A percentile compares a stretch with the other conserved stretches of the same genome.
Conservation (phyloP, 2,797 vertebrate species). For the Rallus crepitans region DNA sequence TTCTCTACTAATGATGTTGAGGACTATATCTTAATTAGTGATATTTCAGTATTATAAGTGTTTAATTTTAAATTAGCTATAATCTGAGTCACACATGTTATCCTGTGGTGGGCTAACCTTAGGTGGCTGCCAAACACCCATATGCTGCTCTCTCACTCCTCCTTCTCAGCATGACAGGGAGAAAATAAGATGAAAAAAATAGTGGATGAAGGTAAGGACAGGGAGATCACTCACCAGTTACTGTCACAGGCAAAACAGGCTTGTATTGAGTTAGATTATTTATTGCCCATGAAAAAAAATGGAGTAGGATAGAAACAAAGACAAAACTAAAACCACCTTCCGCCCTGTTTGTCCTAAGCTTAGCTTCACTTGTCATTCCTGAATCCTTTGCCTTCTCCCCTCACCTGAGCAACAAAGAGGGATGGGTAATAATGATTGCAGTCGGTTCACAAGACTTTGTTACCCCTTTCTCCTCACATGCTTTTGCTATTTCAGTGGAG, state of each 20-base stretch:
- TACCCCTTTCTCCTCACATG: background rate
- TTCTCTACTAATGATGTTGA: background rate
- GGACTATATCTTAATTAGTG: background rate
- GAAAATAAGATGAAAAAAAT: background rate
- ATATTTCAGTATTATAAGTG: background rate
- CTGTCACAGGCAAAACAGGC: background rate
- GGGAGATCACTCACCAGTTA: background rate
- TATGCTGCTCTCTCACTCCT: background rate
- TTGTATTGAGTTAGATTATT: background rate
- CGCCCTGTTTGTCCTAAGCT: too few relatives aligned
- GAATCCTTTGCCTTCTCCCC: background rate
- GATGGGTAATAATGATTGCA: background rate
- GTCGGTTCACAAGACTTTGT: background rate
- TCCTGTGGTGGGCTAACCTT: background rate
- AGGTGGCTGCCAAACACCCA: background rate
- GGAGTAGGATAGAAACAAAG: background rate
- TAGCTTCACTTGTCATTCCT: too few relatives aligned
- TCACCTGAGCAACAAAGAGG: fast-evolving
- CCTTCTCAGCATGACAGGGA: fast-evolving
- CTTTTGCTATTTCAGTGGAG: background rate
- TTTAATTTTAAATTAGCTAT: background rate
- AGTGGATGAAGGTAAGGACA: background rate
- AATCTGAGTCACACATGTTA: background rate
- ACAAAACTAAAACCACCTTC: background rate
- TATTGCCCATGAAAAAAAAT: background rate